Conservation (phyloP, 1,140 invertebrate genomes). For the Diorhabda carinulata region DNA sequence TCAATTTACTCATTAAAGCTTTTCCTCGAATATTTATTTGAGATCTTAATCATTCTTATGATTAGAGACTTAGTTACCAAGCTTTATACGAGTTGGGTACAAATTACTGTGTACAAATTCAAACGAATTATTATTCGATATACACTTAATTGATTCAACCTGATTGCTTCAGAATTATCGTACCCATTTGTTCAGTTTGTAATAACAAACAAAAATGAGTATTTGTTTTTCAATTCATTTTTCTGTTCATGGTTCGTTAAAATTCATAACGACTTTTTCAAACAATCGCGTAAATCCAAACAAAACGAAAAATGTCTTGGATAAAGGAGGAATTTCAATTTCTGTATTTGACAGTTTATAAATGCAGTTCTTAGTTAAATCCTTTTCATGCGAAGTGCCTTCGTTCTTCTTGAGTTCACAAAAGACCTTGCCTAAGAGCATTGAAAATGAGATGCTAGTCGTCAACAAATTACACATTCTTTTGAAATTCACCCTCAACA, state of each 20-base stretch:
- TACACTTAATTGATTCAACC: not conserved
- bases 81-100: not conserved
- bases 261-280: not conserved
- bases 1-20: too few relatives aligned
- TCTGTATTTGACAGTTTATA: not conserved
- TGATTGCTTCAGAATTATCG: not conserved
- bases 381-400: not conserved
- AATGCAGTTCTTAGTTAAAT: not conserved
- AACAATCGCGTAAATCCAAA: not conserved
- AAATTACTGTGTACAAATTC: not conserved
- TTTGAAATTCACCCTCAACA: not conserved
- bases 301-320: not conserved
- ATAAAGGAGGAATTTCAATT: slow-evolving; percentile 2
- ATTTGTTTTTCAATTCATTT: not conserved
- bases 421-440: not conserved
- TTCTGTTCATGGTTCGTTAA: too few relatives aligned
- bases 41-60: too few relatives aligned
- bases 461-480: not conserved
- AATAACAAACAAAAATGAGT: not conserved
- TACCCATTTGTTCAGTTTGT: not conserved
- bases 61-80: too few relatives aligned
- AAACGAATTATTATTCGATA: not conserved
- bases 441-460: not conserved
- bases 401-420: not conserved
- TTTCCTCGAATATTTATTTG: too few relatives aligned